Base-by-base conservation (phyloP, 2,797 vertebrate species). In the Gila robusta region DNA sequence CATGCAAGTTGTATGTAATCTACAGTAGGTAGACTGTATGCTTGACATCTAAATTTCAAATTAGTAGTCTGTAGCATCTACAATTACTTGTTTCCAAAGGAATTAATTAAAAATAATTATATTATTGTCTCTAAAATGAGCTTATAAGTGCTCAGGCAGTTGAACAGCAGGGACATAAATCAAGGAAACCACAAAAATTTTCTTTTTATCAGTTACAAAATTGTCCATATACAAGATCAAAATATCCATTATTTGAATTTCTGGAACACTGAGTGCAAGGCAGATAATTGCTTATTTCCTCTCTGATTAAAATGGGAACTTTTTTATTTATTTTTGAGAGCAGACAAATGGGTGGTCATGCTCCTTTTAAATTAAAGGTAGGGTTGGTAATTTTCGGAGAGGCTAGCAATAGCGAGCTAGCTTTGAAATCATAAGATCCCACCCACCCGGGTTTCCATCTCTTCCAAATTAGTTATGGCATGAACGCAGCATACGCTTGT, bases 261-360 rank as follows among this genome's bases (percentile, higher is more conserved):
- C 7, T 69, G 44, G 44, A 81, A 70, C 21, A n/a, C 21, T 1
- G 21, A 70, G 64, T 52, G 12, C 28, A 81, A 39, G 54, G 23
- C 12, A 39, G 52, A 78, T 70, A 81, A 81, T 70, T 67, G 17
- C 64, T 70, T 17, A 78, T 78, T 78, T 78, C 28, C 44, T 81
- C 44, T 52, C 21, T 49, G 12, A n/a, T 32, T 52, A 81, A 19
- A 81, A 12, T 23, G 1, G 28, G 44, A 47, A 32, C 19, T 35
- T 52, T 81, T 37, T 9, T 3, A 12, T 59, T 62, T 69, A n/a
- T 17, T 35, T 52, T 67, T 81, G 32, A 52, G 19, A 81, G 14
- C 6, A 54, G 12, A 8, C 21, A 39, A 79, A 26, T 41, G 0
- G 41, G 2, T 17, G 54, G 7, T 39, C 23, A 26, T 41, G 35